Conservation (phyloP, 2,797 vertebrate species). For the Silurus lanzhouensis region DNA sequence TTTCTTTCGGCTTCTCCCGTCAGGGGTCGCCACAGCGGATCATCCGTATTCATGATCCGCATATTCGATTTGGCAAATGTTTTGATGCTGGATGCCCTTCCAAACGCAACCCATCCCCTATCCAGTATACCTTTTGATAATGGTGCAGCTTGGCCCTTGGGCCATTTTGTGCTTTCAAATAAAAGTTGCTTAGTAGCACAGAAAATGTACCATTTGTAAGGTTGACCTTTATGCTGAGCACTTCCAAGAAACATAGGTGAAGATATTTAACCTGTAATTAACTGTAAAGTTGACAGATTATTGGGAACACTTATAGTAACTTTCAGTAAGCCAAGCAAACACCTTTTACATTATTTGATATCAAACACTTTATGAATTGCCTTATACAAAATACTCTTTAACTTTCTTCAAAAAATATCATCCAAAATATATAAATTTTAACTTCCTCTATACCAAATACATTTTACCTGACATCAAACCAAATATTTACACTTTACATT, state of each 20-base stretch:
- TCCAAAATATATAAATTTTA: background rate
- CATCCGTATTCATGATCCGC: no score
- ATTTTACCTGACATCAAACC: background rate
- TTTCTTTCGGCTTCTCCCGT: no score
- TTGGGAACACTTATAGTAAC: background rate
- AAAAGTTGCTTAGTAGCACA: background rate
- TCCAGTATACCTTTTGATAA: conserved; percentile 15
- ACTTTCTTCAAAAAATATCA: no score
- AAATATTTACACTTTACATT: background rate
- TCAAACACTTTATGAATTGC: no score
- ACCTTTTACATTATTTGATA: no score
- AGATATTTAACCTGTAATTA: background rate
- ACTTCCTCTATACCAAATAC: background rate
- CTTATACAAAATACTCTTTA: no score
- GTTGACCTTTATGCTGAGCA: background rate
- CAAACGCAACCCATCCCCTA: no score
- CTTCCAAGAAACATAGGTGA: background rate
- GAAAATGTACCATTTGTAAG: background rate
- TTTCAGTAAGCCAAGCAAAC: no score
- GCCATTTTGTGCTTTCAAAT: background rate
- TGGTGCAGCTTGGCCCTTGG: background rate
- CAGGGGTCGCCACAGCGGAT: no score
- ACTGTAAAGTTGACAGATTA: background rate
- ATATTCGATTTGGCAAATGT: no score
- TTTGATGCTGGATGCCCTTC: no score